These are phyloP conservation scores for Bombyx mori DNA, from an alignment of 1,140 invertebrate genomes.

Conservation along the genomic window ASM3026992v2 NC_085119.1:8630001-8630500, in stretches of 20 bases:
- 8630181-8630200: constrained; percentile 96
- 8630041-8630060: no score
- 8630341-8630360: constrained; percentile 99
- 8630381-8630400: constrained; percentile 78
- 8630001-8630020: no score
- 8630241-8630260: constrained; percentile 99
- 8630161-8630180: no score
- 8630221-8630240: constrained; percentile 99
- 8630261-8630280: constrained; percentile 98
- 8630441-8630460: neutral
- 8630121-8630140: no score
- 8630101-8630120: no score
- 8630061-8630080: no score
- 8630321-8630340: constrained; percentile 99
- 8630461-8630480: neutral
- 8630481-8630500: neutral
- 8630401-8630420: constrained; percentile 7
- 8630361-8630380: constrained; percentile 93
- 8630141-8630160: no score
- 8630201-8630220: constrained; percentile 95
- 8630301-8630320: constrained; percentile 99
- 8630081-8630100: no score
- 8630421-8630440: neutral
- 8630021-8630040: no score
- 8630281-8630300: constrained; percentile 97